Percentiles rank a stretch among this genome's conserved stretches.
Evolutionary conservation across 2,113 vertebrate genomes (phyloP).

Genomic region (Hiodon tergisus): DNA sequence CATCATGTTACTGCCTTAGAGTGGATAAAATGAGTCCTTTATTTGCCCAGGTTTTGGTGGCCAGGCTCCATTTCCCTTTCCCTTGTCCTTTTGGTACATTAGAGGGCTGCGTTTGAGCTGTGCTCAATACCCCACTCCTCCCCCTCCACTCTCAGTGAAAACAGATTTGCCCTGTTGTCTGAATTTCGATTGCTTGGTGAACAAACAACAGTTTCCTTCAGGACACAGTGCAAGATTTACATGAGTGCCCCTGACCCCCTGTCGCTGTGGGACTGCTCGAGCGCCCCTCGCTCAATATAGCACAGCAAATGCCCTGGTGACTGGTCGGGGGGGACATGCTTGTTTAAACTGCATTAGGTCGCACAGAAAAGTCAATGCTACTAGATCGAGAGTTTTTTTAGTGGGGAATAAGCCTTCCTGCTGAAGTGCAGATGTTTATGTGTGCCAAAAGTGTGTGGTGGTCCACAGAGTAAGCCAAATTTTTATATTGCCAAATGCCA

Average conservation of each 20-base stretch:
- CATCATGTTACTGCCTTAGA: slow-evolving; percentile 30
- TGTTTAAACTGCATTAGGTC: neutral
- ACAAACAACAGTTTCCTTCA: slow-evolving; percentile 60
- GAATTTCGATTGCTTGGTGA: slow-evolving; percentile 44
- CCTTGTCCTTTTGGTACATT: slow-evolving; percentile 57
- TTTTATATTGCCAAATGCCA: too few species aligned
- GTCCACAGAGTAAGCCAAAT: too few species aligned
- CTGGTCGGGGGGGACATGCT: slow-evolving; percentile 25
- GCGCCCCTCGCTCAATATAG: neutral
- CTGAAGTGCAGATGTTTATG: too few species aligned
- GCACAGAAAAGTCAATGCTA: too few species aligned
- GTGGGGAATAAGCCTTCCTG: too few species aligned
- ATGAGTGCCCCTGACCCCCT: neutral
- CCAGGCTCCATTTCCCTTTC: slow-evolving; percentile 44
- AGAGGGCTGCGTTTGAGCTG: slow-evolving; percentile 57
- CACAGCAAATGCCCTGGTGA: neutral
- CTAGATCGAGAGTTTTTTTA: too few species aligned
- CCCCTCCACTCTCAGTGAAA: slow-evolving; percentile 27
- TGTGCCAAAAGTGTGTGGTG: too few species aligned
- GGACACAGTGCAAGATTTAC: slow-evolving; percentile 18
- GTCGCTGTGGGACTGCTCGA: neutral
- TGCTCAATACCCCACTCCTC: slow-evolving; percentile 41
- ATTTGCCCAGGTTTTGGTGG: slow-evolving; percentile 13
- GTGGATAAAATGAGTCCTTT: slow-evolving; percentile 29
- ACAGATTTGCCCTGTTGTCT: slow-evolving; percentile 31